Conservation (phyloP, 2,797 vertebrate species). For the Tympanoctomys barrerae region DNA sequence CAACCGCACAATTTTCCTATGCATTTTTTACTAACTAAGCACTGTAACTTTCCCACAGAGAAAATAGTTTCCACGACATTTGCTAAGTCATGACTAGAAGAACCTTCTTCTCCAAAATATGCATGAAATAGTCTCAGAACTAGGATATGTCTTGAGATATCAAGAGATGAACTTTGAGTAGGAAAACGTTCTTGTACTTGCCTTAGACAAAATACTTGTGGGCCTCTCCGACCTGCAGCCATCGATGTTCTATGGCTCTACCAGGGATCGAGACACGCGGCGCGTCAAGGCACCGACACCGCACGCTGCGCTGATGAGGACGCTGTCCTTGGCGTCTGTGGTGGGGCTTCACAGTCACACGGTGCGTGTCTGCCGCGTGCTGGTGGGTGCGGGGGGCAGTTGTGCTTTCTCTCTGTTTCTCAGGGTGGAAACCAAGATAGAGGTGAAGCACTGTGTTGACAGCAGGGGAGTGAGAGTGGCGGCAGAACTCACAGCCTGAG, state of each 20-base stretch:
- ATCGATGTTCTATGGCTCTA: background rate
- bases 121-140: background rate
- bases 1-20: background rate
- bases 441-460: background rate
- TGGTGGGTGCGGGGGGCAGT: background rate
- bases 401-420: background rate
- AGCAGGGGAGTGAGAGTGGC: background rate
- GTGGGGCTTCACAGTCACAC: background rate
- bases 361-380: rapidly evolving
- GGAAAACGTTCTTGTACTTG: background rate
- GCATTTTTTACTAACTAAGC: background rate
- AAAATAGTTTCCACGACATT: background rate
- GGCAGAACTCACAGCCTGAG: background rate
- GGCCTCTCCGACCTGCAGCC: background rate
- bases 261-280: background rate
- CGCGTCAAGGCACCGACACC: background rate
- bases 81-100: background rate
- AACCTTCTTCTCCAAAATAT: background rate
- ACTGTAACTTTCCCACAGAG: background rate
- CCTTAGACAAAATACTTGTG: background rate
- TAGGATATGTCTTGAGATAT: background rate
- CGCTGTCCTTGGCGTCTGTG: background rate
- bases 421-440: background rate
- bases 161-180: background rate
- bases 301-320: background rate